phyloP scores from a whole-genome alignment of 1,140 invertebrate genomes.

The Araneus ventricosus region DNA sequence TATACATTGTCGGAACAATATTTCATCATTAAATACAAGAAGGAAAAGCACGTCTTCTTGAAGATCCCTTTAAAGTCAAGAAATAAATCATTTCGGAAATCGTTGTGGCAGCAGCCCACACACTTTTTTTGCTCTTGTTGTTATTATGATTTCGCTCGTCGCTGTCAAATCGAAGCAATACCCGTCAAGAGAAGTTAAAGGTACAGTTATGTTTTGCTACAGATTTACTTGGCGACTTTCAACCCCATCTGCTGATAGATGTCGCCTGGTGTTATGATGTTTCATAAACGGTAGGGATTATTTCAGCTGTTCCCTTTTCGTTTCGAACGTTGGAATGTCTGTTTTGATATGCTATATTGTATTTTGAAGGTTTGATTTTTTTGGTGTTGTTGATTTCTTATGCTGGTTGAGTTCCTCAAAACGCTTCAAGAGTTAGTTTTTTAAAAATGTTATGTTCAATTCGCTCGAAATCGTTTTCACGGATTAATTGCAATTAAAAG shows the following conservation, averaged over 20 bases:
- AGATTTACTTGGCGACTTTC: conserved; percentile 27
- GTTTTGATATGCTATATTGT: conserved; percentile 25
- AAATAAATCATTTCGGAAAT: conserved; percentile 63
- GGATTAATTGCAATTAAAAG: no score
- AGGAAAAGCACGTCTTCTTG: conserved; percentile 15
- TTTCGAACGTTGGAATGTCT: background rate
- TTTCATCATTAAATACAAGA: conserved; percentile 34
- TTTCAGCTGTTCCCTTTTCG: conserved; percentile 17
- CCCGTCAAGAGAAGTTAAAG: conserved; percentile 47
- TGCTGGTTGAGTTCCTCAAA: background rate
- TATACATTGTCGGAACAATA: conserved; percentile 4
- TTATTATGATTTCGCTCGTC: conserved; percentile 16
- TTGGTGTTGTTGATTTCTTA: background rate
- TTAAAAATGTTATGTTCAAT: no score
- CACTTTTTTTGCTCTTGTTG: background rate
- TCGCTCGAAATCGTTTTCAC: no score
- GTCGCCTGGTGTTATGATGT: conserved; percentile 30
- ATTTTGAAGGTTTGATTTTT: background rate
- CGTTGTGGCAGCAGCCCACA: background rate
- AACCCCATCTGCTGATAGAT: conserved; percentile 58
- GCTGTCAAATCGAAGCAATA: conserved; percentile 49
- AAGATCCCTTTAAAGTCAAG: conserved; percentile 45
- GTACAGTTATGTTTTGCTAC: conserved; percentile 34
- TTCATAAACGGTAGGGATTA: conserved; percentile 17
- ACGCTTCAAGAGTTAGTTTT: background rate